Percentiles rank a stretch among this genome's conserved stretches.
phyloP scores from a whole-genome alignment of 2,113 vertebrate genomes.

The Pelusios castaneus region DNA sequence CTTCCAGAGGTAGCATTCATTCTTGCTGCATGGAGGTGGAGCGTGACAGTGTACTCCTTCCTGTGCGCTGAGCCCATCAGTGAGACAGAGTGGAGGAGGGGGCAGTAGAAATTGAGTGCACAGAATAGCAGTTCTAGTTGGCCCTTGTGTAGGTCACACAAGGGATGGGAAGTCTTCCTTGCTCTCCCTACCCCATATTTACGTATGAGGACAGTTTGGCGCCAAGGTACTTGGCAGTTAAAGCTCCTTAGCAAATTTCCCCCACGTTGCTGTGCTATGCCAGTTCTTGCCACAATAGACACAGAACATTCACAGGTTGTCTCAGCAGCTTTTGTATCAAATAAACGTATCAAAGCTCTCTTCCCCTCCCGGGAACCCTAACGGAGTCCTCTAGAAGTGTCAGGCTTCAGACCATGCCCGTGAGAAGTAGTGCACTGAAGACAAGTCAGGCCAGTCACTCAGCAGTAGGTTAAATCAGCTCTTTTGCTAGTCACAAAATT shows the following conservation, averaged over 20 bases:
- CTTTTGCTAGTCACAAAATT: background rate
- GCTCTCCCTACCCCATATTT: background rate
- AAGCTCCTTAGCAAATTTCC: background rate
- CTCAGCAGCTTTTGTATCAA: background rate
- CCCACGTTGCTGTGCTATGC: background rate
- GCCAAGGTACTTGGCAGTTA: background rate
- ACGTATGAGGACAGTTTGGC: background rate
- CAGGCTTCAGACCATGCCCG: background rate
- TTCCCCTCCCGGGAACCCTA: fast-evolving
- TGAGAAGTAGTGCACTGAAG: background rate
- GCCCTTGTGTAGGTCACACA: fast-evolving
- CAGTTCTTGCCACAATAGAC: conserved; percentile 10
- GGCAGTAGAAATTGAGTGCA: background rate
- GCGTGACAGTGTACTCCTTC: background rate
- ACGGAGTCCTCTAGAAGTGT: background rate
- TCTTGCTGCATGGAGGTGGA: background rate
- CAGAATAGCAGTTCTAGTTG: background rate
- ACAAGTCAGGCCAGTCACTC: background rate
- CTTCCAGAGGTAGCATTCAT: background rate
- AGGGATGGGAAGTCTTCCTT: background rate
- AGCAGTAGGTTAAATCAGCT: background rate
- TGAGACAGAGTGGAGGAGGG: background rate
- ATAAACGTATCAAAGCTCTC: background rate
- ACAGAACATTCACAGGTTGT: background rate
- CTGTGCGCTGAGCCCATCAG: background rate